Evolutionary conservation across 2,797 vertebrate genomes (phyloP), one percentile per base, ranked within the genome.

Genomic region (Antennarius maculatus): DNA sequence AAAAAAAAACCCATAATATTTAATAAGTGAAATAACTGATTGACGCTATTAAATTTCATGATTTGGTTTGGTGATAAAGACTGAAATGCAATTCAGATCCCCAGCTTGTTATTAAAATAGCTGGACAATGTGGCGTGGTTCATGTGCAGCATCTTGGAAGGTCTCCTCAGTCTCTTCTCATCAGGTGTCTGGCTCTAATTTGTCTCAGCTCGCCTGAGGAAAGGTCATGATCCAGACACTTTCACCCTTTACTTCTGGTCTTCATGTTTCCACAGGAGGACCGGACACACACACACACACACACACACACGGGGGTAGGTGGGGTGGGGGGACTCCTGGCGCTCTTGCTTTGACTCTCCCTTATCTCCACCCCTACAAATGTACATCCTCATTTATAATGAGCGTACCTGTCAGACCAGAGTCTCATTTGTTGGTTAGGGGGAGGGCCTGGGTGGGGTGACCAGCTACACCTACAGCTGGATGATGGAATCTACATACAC

Each of bases 161-260:
- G 84, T 88, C 81, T 89, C 84, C 73, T 83, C 71, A 81, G 86
- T 85, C 80, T 88, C 84, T 73, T 88, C 77, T 90, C 86, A 79
- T 90, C 86, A 88, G 76, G 87, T 81, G 87, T 89, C 89, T 91
- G 84, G 67, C 86, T 92, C 91, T 91, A 90, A 90, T 93, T 93
- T 91, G 85, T 90, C 82, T 91, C 86, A 65, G 85, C 28, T 81
- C 66, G 83, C 86, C 90, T 71, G 74, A 90, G 88, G 89, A 92
- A 92, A 92, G 91, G 90, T 91, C 91, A 82, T 83, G 88, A 90
- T 91, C 88, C 87, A 88, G 86, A 92, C 90, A 84, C 83, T 86
- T 87, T 83, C 71, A 68, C 76, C 80, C 83, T 88, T 78, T 83
- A 70, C 67, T 80, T 31, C 80, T 84, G 90, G 83, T 90, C 82